Base-by-base conservation (phyloP, 1,140 invertebrate species). In the Zaprionus gabonicus region DNA sequence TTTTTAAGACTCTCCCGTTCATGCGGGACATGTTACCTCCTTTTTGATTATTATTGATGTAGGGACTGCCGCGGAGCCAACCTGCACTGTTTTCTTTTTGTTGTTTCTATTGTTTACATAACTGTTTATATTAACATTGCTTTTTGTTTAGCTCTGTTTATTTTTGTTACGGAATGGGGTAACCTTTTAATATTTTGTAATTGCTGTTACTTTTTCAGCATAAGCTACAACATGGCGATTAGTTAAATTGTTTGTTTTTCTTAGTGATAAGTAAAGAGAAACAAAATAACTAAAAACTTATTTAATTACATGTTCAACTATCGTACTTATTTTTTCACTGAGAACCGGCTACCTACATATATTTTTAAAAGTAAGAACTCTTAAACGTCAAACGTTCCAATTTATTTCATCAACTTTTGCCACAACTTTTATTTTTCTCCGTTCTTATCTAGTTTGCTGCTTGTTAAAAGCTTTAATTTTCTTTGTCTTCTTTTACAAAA, bases 151-250 rank as follows among this genome's bases (percentile, higher is more conserved):
- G 20, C 64, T 64, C 17, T 65, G 63, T 58, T 53, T 9, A 9
- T 80, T 76, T 72, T 80, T 83, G 66, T 76, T 82, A 63, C 27
- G 27, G 31, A 34, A 34, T 10, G 31, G 31, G 31, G 31, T 34
- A 34, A 34, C 31, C 9, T 10, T 34, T 34, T 34, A 34, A 34
- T 34, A 82, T 82, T 59, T 46, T 77, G 72, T 31, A 31, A 31
- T 31, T 31, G 28, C 1, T 31, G 28, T 31, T 31, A 31, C 28
- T 7, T 31, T 31, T 31, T 9, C 72, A 59, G 70, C 77, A 84
- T 83, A 84, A 84, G 80, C 81, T 81, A 78, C 80, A 81, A 74
- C 78, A 82, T 84, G 81, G 84, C 82, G 84, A 78, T 84, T 78
- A 84, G 78, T 77, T 71, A 17, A 41, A 41, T n/a, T 41, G 4